phyloP scores from a whole-genome alignment of 2,113 vertebrate genomes.

The Seriola dumerili region DNA sequence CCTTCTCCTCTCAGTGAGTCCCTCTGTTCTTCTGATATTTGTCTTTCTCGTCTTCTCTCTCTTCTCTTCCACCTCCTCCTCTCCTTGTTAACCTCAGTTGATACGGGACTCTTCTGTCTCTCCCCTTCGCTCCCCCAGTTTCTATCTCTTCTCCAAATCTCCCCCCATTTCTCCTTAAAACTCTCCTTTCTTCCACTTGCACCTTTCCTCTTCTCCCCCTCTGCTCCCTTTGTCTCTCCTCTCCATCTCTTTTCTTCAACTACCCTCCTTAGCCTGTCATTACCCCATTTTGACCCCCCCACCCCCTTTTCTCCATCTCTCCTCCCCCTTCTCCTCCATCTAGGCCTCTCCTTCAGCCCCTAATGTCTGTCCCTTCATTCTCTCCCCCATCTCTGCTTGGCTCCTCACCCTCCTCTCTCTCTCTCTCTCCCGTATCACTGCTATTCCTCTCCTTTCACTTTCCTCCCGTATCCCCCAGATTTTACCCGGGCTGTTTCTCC shows the following conservation, averaged over 20 bases:
- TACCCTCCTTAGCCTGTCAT: slow-evolving; percentile 62
- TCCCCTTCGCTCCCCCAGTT: slow-evolving; percentile 32
- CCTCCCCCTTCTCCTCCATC: slow-evolving; percentile 71
- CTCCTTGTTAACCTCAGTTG: background rate
- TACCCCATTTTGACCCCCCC: slow-evolving; percentile 61
- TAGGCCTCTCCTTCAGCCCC: slow-evolving; percentile 62
- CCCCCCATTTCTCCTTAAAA: background rate
- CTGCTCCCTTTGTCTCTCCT: slow-evolving; percentile 75
- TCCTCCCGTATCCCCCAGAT: slow-evolving; percentile 28
- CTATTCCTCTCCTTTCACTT: slow-evolving; percentile 32
- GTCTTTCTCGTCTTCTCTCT: background rate
- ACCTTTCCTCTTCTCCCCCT: background rate
- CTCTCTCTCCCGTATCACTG: slow-evolving; percentile 20
- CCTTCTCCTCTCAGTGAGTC: background rate
- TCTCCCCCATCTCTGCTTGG: slow-evolving; percentile 26
- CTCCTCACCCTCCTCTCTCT: slow-evolving; percentile 39
- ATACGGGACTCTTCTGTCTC: background rate
- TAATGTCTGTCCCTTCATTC: background rate
- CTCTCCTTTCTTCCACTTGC: background rate
- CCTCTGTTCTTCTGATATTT: background rate
- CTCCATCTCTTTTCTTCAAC: slow-evolving; percentile 86
- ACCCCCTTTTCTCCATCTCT: background rate
- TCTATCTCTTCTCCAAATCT: background rate
- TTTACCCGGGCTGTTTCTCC: slow-evolving; percentile 41
- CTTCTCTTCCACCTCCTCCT: background rate